Base-by-base conservation (phyloP, 1,140 invertebrate species). In the Cydia fagiglandana region DNA sequence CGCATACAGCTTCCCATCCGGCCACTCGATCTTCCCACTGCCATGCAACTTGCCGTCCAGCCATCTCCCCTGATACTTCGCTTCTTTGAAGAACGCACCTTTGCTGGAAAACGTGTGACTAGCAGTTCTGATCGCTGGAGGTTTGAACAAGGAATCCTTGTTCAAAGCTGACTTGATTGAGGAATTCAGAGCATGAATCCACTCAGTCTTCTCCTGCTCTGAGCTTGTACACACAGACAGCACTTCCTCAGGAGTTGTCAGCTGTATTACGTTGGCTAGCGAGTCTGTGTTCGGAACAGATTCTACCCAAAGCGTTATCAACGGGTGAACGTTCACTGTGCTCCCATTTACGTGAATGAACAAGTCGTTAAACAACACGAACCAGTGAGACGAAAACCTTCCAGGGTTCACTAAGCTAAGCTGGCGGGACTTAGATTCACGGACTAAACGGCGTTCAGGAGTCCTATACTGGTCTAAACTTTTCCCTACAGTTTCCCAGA, bases 301-400 rank as follows among this genome's bases (percentile, higher is more conserved):
- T 90, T 97, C 96, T 2, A 98, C 94, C 97, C 97, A 98, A 53
- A 98, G 84, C 2, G 96, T 96, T 79, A 94, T 94, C 77, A 98
- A 90, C 30, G 95, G 94, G 93, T 97, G 95, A 4, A 95, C 81
- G 79, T 93, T 93, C 80, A 94, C 88, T 78, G 93, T 94, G 78
- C 94, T 95, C 66, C 96, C 95, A 76, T 92, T 94, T 12, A 96
- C 93, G 83, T 97, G 96, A 75, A 96, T 94, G 77, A 97, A 95
- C 74, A 96, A 91, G 91, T 97, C 96, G 56, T 94, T 96, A 68
- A 97, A 94, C 17, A 97, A 90, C 80, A 97, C 94, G 81, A 98
- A 97, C 93, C 95, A 95, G 88, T 97, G 96, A 0, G 95, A 94
- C 73, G 95, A 93, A 91, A 95, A 97, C 80, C 94, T 94, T 82